Base-by-base conservation (phyloP, 1,140 invertebrate genomes). In the Bilobella aurantiaca region DNA sequence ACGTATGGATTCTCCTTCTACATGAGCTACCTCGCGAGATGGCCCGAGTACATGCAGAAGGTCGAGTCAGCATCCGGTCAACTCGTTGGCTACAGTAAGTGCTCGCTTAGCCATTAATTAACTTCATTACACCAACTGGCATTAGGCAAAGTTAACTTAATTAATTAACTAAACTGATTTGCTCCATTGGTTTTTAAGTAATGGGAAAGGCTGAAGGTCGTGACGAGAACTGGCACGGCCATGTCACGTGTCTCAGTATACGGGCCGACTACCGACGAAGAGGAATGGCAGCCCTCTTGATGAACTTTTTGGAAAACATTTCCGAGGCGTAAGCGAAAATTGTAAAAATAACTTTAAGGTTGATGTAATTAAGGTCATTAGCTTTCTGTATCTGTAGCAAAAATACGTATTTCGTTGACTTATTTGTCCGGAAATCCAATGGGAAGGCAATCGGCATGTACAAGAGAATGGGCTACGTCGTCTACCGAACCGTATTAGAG, bases 11-110 rank as follows among this genome's bases (percentile, higher is more conserved):
- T 98, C 57, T 88, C 91, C 1, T 99, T 99, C 81, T 99, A 99
- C 75, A 90, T 97, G 78, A 93, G 96, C 76, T 99, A 98, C 80
- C 80, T 98, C 73, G 91, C 93, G 3, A 92, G 95, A 77, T 98
- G 95, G 94, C 95, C 96, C n/a, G 96, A 98, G 80, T 98, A 96
- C 79, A 97, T 98, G 78, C 91, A 96, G 83, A 87, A 97, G 30
- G 90, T 91, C 23, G 93, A 97, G 82, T 91, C 93, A 42, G 90
- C 93, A 18, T 89, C 85, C 78, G 94, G 93, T 2, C 87, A 94
- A 80, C 93, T 98, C 49, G 98, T 98, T 91, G 96, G 95, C 69
- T 99, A 98, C 75, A 97, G 93, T 96, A 86, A 87, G 87, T 87
- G 58, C 32, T 31, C 47, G 18, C 34, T 27, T 21, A 14, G 32